Evolutionary conservation across 35 echinoderm and acorn worm genomes (phyloP).

Genomic region (Ophioderma brevispina): DNA sequence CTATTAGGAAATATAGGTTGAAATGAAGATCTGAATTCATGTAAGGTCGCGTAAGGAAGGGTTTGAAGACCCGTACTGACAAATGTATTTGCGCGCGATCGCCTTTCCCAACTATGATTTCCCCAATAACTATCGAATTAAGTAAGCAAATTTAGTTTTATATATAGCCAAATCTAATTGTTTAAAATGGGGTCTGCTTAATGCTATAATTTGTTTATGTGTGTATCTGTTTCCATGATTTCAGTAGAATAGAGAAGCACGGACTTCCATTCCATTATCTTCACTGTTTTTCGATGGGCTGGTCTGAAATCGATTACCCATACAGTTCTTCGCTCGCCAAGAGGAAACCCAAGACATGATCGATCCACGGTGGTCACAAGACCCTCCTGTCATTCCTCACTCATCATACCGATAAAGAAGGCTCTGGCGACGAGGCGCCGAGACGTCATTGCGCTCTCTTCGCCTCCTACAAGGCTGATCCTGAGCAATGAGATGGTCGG

Average conservation of each 20-base stretch:
- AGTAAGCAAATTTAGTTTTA: no score
- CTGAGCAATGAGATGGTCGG: background rate
- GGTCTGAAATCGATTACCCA: slow-evolving; percentile 76
- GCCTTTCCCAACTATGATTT: no score
- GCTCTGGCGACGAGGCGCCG: slow-evolving; percentile 42
- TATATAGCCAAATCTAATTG: no score
- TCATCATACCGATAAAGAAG: slow-evolving; percentile 92
- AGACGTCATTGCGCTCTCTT: background rate
- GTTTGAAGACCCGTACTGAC: no score
- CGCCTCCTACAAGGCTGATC: background rate
- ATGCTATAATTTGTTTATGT: slow-evolving; percentile 47
- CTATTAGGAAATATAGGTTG: no score
- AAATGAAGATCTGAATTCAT: no score
- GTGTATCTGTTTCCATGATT: no score
- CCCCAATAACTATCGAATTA: no score
- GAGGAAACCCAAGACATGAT: slow-evolving; percentile 94
- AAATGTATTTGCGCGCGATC: no score
- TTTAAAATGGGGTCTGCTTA: no score
- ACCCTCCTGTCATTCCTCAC: slow-evolving; percentile 90
- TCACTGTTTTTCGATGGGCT: slow-evolving; percentile 88
- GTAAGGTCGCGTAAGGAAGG: no score
- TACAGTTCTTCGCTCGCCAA: slow-evolving; percentile 93
- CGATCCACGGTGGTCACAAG: slow-evolving; percentile 84
- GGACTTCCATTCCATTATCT: slow-evolving; percentile 96
- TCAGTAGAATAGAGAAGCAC: slow-evolving; percentile 92